Evolutionary conservation across 2,113 vertebrate species (phyloP).

Genomic region (Tympanuchus pallidicinctus): DNA sequence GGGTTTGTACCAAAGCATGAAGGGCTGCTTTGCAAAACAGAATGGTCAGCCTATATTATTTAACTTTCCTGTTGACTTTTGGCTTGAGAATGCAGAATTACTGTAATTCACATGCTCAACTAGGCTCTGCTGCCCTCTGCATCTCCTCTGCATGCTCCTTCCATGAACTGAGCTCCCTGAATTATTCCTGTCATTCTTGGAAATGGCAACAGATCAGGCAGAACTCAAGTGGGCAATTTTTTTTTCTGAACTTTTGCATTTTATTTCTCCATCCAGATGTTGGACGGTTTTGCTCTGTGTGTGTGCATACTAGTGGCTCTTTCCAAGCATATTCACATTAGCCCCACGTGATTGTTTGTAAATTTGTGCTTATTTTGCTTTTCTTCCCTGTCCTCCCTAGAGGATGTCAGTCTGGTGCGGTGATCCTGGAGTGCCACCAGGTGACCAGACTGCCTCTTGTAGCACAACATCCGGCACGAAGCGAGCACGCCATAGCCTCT

Average conservation of each 20-base stretch:
- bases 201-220: not conserved
- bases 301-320: not conserved
- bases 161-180: not conserved
- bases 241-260: not conserved
- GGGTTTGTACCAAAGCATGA: not conserved
- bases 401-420: not conserved
- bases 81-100: not conserved
- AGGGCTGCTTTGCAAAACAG: not conserved
- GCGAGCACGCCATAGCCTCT: accelerated
- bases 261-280: not conserved
- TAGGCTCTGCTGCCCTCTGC: not conserved
- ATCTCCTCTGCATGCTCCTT: not conserved
- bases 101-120: slow-evolving; percentile 28
- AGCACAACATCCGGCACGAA: accelerated
- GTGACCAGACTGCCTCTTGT: slow-evolving; percentile 1
- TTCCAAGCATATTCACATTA: not conserved
- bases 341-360: not conserved
- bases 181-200: not conserved
- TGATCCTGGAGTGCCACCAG: slow-evolving; percentile 47
- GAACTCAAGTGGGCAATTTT: not conserved
- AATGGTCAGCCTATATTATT: not conserved
- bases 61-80: slow-evolving; percentile 15
- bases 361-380: not conserved
- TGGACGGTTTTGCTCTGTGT: not conserved
- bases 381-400: not conserved